Evolutionary conservation across 2,797 vertebrate genomes (phyloP).

Genomic region (Sebastes matsubarae): DNA sequence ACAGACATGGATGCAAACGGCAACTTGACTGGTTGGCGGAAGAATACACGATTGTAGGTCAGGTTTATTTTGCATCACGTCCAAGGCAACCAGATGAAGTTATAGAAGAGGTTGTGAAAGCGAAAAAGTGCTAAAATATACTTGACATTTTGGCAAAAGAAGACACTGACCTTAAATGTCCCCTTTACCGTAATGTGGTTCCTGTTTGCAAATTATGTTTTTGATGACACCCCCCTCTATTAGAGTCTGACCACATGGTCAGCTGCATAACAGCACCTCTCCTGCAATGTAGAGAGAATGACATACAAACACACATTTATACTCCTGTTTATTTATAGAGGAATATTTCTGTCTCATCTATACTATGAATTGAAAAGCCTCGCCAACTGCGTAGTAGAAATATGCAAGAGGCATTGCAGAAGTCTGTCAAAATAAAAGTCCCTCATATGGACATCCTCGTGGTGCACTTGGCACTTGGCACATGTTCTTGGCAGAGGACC

Average conservation of each 20-base stretch:
- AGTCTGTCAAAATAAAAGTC: slow-evolving; percentile 2
- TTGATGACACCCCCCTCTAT: background rate
- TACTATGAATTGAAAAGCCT: background rate
- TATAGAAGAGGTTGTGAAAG: slow-evolving; percentile 4
- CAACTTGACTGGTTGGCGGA: background rate
- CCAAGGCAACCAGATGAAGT: slow-evolving; percentile 1
- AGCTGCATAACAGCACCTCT: background rate
- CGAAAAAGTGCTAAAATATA: background rate
- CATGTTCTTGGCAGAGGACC: background rate
- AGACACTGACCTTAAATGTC: background rate
- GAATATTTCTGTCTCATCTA: background rate
- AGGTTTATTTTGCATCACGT: slow-evolving; percentile 7
- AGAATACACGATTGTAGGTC: background rate
- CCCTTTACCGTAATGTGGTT: background rate
- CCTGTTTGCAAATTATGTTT: background rate
- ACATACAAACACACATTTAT: background rate
- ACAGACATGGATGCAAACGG: no score
- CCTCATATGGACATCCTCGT: background rate
- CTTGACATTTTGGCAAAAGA: background rate
- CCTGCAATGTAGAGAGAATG: background rate
- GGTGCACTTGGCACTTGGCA: slow-evolving; percentile 4
- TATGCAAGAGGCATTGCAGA: background rate
- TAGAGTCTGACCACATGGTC: background rate
- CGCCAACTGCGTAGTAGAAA: background rate
- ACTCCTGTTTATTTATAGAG: background rate